Evolutionary conservation across 2,113 vertebrate species (phyloP).

Genomic region (Petromus typicus): DNA sequence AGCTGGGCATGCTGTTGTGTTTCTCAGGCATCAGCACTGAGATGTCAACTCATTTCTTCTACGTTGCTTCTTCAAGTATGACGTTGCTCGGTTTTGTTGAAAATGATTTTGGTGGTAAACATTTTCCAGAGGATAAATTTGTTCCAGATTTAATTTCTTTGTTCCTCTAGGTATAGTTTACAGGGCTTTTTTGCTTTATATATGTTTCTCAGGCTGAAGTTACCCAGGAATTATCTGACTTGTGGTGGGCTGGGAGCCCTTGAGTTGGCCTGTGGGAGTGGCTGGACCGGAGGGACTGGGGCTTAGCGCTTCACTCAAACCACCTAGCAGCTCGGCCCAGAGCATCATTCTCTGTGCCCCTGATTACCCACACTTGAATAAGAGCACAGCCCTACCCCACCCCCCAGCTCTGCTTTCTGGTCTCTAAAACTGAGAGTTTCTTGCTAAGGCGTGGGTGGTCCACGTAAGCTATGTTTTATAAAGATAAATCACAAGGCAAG

Average conservation of each 20-base stretch:
- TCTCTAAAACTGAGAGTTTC: slow-evolving; percentile 43
- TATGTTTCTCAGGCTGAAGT: background rate
- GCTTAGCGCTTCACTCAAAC: background rate
- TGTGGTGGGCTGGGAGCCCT: background rate
- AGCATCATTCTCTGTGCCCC: background rate
- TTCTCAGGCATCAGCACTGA: background rate
- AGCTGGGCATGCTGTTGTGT: background rate
- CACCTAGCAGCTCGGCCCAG: background rate
- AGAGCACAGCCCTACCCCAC: background rate
- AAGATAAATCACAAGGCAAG: background rate
- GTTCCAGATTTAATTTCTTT: slow-evolving; percentile 18
- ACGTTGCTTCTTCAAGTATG: background rate
- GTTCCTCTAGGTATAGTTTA: slow-evolving; percentile 36
- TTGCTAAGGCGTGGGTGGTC: background rate
- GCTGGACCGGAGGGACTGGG: too few relatives aligned
- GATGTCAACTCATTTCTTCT: background rate
- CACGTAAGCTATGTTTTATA: background rate
- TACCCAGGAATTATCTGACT: background rate
- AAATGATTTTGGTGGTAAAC: slow-evolving; percentile 51
- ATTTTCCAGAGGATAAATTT: slow-evolving; percentile 48
- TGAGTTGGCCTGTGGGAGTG: background rate
- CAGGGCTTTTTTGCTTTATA: background rate
- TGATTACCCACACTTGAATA: background rate
- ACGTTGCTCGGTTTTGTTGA: background rate
- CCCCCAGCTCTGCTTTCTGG: background rate